Evolutionary conservation across 2,888 invertebrate species (phyloP).

Genomic region (Ectemnius cavifrons): DNA sequence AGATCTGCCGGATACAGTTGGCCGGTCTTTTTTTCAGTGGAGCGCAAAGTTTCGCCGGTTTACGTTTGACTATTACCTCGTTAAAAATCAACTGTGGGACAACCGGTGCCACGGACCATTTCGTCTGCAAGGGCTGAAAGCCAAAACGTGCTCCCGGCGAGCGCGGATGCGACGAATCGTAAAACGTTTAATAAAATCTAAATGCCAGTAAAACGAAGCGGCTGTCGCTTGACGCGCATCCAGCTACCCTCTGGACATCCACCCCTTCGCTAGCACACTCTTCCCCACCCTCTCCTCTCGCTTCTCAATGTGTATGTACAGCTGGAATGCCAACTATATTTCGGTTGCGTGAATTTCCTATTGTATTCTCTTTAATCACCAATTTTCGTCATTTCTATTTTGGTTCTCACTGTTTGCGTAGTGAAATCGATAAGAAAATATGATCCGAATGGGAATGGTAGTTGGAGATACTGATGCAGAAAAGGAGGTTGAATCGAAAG

Average conservation of each 20-base stretch:
- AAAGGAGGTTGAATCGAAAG: no score
- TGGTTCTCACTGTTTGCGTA: no score
- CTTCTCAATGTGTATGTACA: background rate
- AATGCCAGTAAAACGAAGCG: slow-evolving; percentile 51
- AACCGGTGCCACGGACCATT: slow-evolving; percentile 20
- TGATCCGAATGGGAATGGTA: no score
- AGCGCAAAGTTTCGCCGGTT: slow-evolving; percentile 10
- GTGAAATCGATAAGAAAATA: no score
- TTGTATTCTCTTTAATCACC: slow-evolving; percentile 65
- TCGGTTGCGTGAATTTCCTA: slow-evolving; percentile 62
- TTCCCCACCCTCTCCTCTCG: background rate
- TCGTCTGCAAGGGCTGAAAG: slow-evolving; percentile 22
- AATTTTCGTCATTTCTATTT: no score
- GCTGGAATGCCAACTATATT: background rate
- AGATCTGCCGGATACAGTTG: background rate
- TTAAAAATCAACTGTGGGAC: slow-evolving; percentile 31
- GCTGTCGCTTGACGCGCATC: slow-evolving; percentile 24
- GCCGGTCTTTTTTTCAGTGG: slow-evolving; percentile 9
- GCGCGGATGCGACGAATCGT: slow-evolving; percentile 53
- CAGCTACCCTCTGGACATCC: background rate
- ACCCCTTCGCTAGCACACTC: background rate
- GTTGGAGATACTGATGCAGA: no score
- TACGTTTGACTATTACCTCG: slow-evolving; percentile 19
- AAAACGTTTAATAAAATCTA: slow-evolving; percentile 68
- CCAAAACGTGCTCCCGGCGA: slow-evolving; percentile 32